Evolutionary conservation across 2,888 invertebrate species (phyloP).

Genomic region (Patella caerulea): DNA sequence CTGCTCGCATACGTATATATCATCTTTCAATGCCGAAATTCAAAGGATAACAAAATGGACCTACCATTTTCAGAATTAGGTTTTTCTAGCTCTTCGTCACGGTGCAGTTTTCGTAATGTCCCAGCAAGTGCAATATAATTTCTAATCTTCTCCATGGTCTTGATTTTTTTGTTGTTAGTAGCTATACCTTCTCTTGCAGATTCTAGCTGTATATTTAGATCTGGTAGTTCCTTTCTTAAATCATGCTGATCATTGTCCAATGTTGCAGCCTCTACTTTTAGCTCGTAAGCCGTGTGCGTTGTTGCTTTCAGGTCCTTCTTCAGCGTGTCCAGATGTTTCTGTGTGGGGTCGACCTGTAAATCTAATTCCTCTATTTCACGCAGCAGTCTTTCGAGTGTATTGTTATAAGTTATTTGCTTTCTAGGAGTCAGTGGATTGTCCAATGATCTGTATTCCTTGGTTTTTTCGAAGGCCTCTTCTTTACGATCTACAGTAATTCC

Average conservation of each 20-base stretch:
- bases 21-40: neutral
- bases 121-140: slow-evolving; percentile 57
- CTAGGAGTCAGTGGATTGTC: slow-evolving; percentile 39
- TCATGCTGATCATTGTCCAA: slow-evolving; percentile 49
- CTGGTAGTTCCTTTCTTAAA: slow-evolving; percentile 40
- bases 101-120: slow-evolving; percentile 53
- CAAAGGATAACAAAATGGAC: too few species aligned
- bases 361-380: slow-evolving; percentile 45
- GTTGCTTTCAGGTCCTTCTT: slow-evolving; percentile 48
- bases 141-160: slow-evolving; percentile 55
- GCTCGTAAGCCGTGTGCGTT: slow-evolving; percentile 52
- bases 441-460: neutral
- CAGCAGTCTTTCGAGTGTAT: slow-evolving; percentile 37
- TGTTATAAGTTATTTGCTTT: slow-evolving; percentile 42
- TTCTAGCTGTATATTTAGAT: slow-evolving; percentile 47
- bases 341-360: slow-evolving; percentile 44
- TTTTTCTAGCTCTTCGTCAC: slow-evolving; percentile 30
- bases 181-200: slow-evolving; percentile 49
- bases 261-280: slow-evolving; percentile 55
- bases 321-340: slow-evolving; percentile 41
- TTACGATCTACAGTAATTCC: slow-evolving; percentile 44
- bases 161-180: slow-evolving; percentile 46
- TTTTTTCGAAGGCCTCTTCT: slow-evolving; percentile 31
- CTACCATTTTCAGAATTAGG: too few species aligned
- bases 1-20: too few species aligned